Evolutionary conservation across 2,888 invertebrate species (phyloP).

Genomic region (Cerastis rubricosa): DNA sequence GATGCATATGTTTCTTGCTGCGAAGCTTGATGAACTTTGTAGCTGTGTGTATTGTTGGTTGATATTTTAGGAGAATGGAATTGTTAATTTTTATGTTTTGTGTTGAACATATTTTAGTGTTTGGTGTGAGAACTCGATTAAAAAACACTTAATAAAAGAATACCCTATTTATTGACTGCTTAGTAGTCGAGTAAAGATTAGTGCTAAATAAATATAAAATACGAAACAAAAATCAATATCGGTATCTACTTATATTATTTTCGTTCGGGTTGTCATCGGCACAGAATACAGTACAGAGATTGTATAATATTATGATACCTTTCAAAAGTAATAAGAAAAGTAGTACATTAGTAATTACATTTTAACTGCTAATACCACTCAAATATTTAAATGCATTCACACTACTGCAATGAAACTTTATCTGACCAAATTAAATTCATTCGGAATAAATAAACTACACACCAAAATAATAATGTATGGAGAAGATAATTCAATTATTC

Average conservation of each 20-base stretch:
- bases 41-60: conserved; percentile 33
- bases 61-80: conserved; percentile 6
- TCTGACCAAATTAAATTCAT: conserved; percentile 8
- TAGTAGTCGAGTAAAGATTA: neutral
- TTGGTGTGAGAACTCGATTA: neutral
- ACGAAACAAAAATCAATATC: too few species aligned
- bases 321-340: neutral
- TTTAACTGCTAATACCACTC: neutral
- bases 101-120: neutral
- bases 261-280: neutral
- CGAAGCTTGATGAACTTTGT: conserved; percentile 45
- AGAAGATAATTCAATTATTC: conserved; percentile 32
- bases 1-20: conserved; percentile 78
- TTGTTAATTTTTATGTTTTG: neutral
- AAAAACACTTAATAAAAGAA: neutral
- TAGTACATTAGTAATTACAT: neutral
- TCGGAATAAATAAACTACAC: neutral
- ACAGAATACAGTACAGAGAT: neutral
- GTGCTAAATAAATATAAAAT: neutral
- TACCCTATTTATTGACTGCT: neutral
- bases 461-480: neutral
- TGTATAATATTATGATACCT: neutral
- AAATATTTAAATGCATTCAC: neutral
- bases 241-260: neutral
- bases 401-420: neutral